Evolutionary conservation across 2,797 vertebrate species (phyloP).

Genomic region (Phrynocephalus guinanensis): DNA sequence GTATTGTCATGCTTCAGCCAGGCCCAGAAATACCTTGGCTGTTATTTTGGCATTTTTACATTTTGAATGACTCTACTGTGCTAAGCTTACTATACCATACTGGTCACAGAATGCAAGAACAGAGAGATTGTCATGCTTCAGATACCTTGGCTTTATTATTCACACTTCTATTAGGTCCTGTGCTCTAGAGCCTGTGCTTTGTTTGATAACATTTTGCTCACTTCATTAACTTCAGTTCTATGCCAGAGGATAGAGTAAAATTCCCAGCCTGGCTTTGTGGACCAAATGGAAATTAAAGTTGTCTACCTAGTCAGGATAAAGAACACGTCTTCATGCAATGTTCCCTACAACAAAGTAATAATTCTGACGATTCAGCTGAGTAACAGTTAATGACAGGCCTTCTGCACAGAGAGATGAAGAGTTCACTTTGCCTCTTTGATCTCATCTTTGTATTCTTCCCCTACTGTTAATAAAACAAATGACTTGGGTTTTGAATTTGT

Average conservation of each 20-base stretch:
- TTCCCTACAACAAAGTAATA: neutral
- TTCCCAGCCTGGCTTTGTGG: neutral
- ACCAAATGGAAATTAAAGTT: neutral
- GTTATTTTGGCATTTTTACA: too few species aligned
- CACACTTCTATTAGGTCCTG: neutral
- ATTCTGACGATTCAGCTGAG: neutral
- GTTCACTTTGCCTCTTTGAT: neutral
- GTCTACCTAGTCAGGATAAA: neutral
- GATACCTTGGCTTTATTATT: neutral
- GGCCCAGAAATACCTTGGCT: too few species aligned
- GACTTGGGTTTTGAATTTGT: neutral
- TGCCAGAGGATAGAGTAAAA: neutral
- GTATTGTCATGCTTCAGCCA: neutral
- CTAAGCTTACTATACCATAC: too few species aligned
- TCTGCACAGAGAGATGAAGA: neutral
- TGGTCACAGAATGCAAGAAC: too few species aligned
- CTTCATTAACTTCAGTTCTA: neutral
- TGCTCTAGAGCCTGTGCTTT: accelerated
- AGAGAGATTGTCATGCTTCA: neutral
- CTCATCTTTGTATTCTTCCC: neutral
- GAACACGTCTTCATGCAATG: neutral
- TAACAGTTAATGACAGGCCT: neutral
- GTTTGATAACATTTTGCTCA: neutral
- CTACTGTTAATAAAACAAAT: constrained; percentile 3
- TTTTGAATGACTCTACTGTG: too few species aligned